phyloP scores from a whole-genome alignment of 1,140 invertebrate species.

The Hylaeus anthracinus region DNA sequence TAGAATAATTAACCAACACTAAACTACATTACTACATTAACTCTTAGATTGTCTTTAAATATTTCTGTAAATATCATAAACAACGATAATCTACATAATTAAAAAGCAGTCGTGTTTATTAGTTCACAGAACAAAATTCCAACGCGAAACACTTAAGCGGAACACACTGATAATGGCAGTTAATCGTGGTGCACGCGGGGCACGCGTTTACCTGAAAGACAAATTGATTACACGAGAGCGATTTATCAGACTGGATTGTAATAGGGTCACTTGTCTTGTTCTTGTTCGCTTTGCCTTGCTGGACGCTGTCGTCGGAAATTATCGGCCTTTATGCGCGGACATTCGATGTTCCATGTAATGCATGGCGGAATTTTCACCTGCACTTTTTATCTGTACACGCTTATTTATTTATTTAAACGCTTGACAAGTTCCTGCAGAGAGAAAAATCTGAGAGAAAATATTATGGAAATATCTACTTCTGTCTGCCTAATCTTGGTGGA shows the following conservation, averaged over 20 bases:
- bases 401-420: too few species aligned
- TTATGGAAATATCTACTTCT: too few species aligned
- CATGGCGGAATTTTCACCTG: neutral
- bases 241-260: slow-evolving; percentile 10
- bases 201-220: slow-evolving; percentile 4
- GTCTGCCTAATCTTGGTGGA: too few species aligned
- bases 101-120: neutral
- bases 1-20: too few species aligned
- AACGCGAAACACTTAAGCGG: neutral
- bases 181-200: neutral
- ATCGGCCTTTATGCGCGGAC: neutral
- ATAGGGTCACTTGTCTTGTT: slow-evolving; percentile 17
- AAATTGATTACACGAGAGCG: slow-evolving; percentile 11
- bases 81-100: too few species aligned
- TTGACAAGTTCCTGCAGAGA: too few species aligned
- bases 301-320: slow-evolving; percentile 8
- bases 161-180: neutral
- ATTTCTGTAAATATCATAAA: too few species aligned
- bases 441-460: too few species aligned
- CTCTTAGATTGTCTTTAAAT: too few species aligned
- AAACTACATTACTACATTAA: too few species aligned
- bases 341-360: neutral
- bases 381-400: too few species aligned
- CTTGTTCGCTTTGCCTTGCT: neutral
- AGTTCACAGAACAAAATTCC: neutral